Conservation (phyloP, 1,140 invertebrate species). For the Cyclina sinensis region DNA sequence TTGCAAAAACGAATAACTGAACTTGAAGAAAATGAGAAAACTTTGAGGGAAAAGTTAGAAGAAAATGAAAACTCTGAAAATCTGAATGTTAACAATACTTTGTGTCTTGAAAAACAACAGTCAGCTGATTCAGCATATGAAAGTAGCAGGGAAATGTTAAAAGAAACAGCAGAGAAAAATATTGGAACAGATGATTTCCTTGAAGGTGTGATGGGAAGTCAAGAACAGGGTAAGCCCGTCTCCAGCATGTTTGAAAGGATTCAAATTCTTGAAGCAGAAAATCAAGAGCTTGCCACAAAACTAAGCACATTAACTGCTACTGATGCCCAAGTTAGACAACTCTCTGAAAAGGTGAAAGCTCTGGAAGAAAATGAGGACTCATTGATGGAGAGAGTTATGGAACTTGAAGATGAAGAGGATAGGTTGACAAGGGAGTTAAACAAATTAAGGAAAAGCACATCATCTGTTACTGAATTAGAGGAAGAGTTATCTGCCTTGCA, state of each 20-base stretch:
- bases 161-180: conserved; percentile 52
- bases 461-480: conserved; percentile 46
- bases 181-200: conserved; percentile 71
- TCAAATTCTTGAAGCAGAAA: conserved; percentile 78
- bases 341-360: conserved; percentile 78
- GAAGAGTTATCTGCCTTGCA: conserved; percentile 61
- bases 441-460: conserved; percentile 62
- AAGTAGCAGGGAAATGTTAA: neutral
- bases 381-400: conserved; percentile 83
- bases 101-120: conserved; percentile 37
- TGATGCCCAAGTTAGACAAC: conserved; percentile 72
- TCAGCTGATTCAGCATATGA: conserved; percentile 43
- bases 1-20: conserved; percentile 74
- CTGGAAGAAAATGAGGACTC: conserved; percentile 82
- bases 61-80: conserved; percentile 8
- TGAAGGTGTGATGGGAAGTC: conserved; percentile 58
- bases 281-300: conserved; percentile 72
- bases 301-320: conserved; percentile 69
- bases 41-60: neutral
- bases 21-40: conserved; percentile 67
- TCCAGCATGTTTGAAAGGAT: conserved; percentile 78
- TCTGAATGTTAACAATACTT: neutral
- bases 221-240: conserved; percentile 69
- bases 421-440: conserved; percentile 70
- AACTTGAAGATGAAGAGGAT: conserved; percentile 82